Evolutionary conservation across 2,113 vertebrate species (phyloP), one percentile per base, ranked within the genome.

Genomic region (Gopherus flavomarginatus): DNA sequence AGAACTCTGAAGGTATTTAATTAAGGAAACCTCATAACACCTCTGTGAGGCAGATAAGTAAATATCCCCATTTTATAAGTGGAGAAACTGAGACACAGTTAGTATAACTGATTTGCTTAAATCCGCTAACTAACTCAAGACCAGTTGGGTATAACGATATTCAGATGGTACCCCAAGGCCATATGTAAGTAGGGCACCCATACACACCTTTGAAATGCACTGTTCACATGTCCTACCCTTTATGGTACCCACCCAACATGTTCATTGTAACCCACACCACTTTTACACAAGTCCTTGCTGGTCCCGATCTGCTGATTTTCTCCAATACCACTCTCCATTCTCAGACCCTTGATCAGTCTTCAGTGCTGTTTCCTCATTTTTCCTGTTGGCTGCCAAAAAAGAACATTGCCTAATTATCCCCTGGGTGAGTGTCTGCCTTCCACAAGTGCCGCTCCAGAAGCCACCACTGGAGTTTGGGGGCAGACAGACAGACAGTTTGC

Each of bases 61-160:
- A 95, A 96, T 44, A 94, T 69, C 84, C 38, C 35, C 89, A 16
- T 38, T 89, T 96, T 95, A 92, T 95, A 87, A 96, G 78, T 8
- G 19, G 87, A 92, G 81, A 87, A 95, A 90, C 78, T 1, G 1
- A 93, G 78, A 78, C 59, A 44, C 59, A 80, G 87, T 5, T 22
- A 59, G 11, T 92, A 89, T 54, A 85, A 77, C 44, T 81, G 77
- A 26, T 52, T 86, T 96, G 62, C 38, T 93, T 22, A 77, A 5
- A 93, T 38, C 80, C 56, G 86, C 11, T 5, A 8, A 81, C 47
- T 94, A 69, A 90, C 72, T 95, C 87, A 62, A 88, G n/a, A 56
- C 47, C 44, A 92, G 49, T 27, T 9, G 92, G 27, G 31, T 95
- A 65, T 54, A 84, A 11, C 24, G 38, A 57, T 69, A n/a, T 69